A percentile compares a stretch with the other conserved stretches of the same genome.
These are phyloP conservation scores for Synergus gifuensis DNA, from an alignment of 2,888 invertebrate species.

Conservation along the genomic window DNA sequence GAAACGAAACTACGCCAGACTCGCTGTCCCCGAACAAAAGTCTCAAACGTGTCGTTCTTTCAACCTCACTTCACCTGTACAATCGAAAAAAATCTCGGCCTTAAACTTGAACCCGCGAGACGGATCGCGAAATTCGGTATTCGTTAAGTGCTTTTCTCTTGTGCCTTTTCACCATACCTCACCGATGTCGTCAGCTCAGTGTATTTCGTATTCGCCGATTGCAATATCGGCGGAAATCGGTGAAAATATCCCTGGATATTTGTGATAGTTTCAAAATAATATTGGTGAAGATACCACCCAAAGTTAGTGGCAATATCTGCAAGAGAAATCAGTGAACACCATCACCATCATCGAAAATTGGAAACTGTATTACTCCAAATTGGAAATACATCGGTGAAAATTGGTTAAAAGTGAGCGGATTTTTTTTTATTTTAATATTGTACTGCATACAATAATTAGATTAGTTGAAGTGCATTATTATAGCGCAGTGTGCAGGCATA, in stretches of 20 bases:
- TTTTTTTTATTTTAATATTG: background rate
- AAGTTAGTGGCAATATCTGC: background rate
- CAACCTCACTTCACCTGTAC: constrained; percentile 13
- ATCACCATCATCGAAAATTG: background rate
- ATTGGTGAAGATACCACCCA: background rate
- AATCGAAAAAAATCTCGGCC: constrained; percentile 15
- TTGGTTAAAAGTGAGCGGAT: background rate
- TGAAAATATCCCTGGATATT: constrained; percentile 24
- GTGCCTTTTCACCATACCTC: constrained; percentile 9
- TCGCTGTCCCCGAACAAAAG: constrained; percentile 34
- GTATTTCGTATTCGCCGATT: constrained; percentile 43
- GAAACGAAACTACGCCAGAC: constrained; percentile 61
- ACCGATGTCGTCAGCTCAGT: constrained; percentile 39
- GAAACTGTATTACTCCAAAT: no score
- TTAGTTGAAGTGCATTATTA: constrained; percentile 18
- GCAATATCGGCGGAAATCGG: constrained; percentile 31
- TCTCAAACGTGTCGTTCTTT: constrained; percentile 39
- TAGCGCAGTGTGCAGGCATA: constrained; percentile 1
- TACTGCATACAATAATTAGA: constrained; percentile 17
- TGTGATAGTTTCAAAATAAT: background rate
- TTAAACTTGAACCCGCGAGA: constrained; percentile 31
- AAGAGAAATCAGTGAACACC: background rate
- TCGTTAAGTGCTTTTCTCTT: constrained; percentile 1
- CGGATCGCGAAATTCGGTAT: constrained; percentile 31
- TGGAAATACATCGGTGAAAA: background rate